phyloP scores from a whole-genome alignment of 2,113 vertebrate genomes.

The Mobula hypostoma region DNA sequence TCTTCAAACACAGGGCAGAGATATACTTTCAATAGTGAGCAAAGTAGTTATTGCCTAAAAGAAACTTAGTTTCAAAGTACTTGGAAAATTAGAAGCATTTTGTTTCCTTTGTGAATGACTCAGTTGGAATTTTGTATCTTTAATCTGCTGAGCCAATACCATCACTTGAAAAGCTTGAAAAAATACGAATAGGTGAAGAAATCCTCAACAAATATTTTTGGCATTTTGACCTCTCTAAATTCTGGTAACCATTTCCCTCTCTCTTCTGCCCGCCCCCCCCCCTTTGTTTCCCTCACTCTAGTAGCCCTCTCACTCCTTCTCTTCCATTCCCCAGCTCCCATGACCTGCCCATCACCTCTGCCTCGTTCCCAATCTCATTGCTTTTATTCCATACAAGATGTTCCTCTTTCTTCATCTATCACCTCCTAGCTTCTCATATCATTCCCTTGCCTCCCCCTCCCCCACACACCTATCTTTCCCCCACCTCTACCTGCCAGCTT shows the following conservation, averaged over 20 bases:
- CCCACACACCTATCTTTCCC: too few species aligned
- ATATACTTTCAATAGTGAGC: neutral
- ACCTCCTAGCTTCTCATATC: too few species aligned
- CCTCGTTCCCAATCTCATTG: too few species aligned
- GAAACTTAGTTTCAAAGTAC: neutral
- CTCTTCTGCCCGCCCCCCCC: neutral
- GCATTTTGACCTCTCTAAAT: neutral
- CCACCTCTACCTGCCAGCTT: too few species aligned
- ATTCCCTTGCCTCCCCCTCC: too few species aligned
- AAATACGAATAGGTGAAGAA: neutral
- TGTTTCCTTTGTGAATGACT: neutral
- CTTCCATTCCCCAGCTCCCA: too few species aligned
- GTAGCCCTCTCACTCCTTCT: too few species aligned
- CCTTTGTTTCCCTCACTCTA: neutral
- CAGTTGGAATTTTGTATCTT: neutral
- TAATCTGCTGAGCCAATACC: neutral
- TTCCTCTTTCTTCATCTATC: too few species aligned
- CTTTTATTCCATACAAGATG: too few species aligned
- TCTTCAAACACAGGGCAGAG: neutral
- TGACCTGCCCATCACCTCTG: too few species aligned
- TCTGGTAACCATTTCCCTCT: neutral
- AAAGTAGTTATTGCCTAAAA: neutral
- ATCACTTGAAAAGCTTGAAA: neutral
- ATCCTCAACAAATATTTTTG: neutral
- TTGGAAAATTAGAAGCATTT: neutral